These are phyloP conservation scores for Octodonta nipae DNA, from an alignment of 2,888 invertebrate genomes.

Conservation along the genomic window DNA sequence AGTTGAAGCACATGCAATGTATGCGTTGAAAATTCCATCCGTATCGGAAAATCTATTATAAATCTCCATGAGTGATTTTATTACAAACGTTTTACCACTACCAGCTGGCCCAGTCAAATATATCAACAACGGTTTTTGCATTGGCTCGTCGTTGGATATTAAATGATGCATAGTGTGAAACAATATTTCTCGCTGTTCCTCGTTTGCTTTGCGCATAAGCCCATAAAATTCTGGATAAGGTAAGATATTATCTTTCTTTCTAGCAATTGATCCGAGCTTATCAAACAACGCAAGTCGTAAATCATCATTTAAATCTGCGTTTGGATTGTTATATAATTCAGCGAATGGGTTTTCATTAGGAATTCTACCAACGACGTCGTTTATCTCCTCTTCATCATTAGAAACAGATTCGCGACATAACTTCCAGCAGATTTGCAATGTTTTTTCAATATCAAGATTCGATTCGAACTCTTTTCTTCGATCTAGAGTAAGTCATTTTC, in stretches of 20 bases:
- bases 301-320: neutral
- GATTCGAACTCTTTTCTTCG: conserved; percentile 23
- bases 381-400: conserved; percentile 1
- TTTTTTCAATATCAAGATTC: conserved; percentile 24
- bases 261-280: conserved; percentile 1
- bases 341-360: neutral
- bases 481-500: too few species aligned
- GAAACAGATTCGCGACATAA: too few species aligned
- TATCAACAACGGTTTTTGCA: conserved; percentile 12
- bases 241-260: conserved; percentile 1
- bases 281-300: neutral
- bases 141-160: neutral
- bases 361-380: conserved; percentile 2
- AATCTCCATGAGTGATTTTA: conserved; percentile 32
- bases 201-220: neutral
- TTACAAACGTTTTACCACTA: too few species aligned
- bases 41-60: conserved; percentile 27
- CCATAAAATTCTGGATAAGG: neutral
- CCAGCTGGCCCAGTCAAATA: conserved; percentile 22
- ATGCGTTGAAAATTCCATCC: conserved; percentile 26
- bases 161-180: neutral
- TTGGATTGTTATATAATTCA: neutral
- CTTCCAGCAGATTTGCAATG: conserved; percentile 30
- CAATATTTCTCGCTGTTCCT: neutral
- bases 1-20: conserved; percentile 28